phyloP scores from a whole-genome alignment of 2,888 invertebrate species.

The Chirona hameri region DNA sequence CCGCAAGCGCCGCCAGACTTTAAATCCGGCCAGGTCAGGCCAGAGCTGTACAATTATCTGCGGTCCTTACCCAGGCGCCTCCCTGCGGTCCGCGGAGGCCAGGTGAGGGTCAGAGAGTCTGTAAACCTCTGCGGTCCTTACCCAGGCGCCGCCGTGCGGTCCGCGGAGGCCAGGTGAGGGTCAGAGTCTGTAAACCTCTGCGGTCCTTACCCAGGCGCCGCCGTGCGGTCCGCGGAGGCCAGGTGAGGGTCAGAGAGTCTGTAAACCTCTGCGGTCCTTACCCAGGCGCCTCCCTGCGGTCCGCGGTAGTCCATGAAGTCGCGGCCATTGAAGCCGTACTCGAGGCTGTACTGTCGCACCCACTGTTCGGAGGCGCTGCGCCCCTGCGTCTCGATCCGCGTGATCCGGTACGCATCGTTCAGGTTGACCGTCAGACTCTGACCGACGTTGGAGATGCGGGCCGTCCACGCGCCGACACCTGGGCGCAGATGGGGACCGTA shows the following conservation, averaged over 20 bases:
- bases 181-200: too few species aligned
- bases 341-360: conserved; percentile 88
- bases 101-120: too few species aligned
- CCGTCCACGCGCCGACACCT: conserved; percentile 69
- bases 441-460: conserved; percentile 83
- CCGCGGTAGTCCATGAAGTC: conserved; percentile 88
- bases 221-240: too few species aligned
- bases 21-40: too few species aligned
- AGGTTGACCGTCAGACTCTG: conserved; percentile 89
- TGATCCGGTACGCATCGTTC: conserved; percentile 80
- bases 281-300: conserved; percentile 82
- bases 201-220: too few species aligned
- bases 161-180: too few species aligned
- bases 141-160: conserved; percentile 82
- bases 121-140: not conserved
- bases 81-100: too few species aligned
- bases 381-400: conserved; percentile 83
- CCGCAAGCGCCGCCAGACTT: too few species aligned
- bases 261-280: not conserved
- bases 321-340: conserved; percentile 85
- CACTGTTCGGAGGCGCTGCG: conserved; percentile 84
- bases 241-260: too few species aligned
- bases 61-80: too few species aligned
- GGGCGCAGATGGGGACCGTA: conserved; percentile 33
- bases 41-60: too few species aligned